Conservation (phyloP, 1,140 invertebrate species). For the Bathynomus jamesi region DNA sequence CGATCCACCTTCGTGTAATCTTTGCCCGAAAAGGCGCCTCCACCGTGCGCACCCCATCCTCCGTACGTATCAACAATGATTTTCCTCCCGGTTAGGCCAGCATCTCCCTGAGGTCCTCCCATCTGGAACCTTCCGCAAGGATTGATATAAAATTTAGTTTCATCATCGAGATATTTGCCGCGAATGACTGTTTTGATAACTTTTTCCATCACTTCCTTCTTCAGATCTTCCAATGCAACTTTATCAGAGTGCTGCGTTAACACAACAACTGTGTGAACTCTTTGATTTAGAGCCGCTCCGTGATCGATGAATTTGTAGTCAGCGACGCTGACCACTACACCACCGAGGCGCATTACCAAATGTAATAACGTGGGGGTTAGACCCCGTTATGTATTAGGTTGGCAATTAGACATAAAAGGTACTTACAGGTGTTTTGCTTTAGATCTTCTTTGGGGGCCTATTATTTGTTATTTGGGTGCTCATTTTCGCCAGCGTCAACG, state of each 20-base stretch:
- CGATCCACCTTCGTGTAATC: slow-evolving; percentile 62
- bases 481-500: no score
- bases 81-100: slow-evolving; percentile 61
- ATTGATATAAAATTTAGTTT: background rate
- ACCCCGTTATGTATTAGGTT: no score
- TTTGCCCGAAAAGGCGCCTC: slow-evolving; percentile 66
- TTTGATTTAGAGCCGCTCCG: no score
- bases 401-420: no score
- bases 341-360: no score
- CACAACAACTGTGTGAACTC: slow-evolving; percentile 5
- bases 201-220: background rate
- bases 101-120: slow-evolving; percentile 55
- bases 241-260: slow-evolving; percentile 6
- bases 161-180: background rate
- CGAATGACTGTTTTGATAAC: slow-evolving; percentile 4
- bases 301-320: no score
- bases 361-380: no score
- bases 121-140: background rate
- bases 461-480: no score
- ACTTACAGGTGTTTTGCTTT: no score
- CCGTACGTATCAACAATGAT: slow-evolving; percentile 70
- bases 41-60: slow-evolving; percentile 62
- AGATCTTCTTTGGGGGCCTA: no score
- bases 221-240: background rate
- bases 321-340: no score